A percentile compares a stretch with the other conserved stretches of the same genome.
Conservation (phyloP, 2,888 invertebrate species). For the Bhutanitis thaidina region DNA sequence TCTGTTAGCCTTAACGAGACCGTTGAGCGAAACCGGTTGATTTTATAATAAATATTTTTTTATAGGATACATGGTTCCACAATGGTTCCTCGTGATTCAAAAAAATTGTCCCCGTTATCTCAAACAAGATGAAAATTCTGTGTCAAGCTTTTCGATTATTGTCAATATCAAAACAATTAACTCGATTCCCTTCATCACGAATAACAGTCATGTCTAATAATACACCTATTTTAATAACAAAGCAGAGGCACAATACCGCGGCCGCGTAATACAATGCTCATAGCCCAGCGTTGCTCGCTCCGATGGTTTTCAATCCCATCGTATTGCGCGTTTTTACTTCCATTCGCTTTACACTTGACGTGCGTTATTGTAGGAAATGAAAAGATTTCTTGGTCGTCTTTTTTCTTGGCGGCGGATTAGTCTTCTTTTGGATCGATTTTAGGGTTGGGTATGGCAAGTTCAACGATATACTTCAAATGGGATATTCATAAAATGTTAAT, state of each 20-base stretch:
- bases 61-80: too few relatives aligned
- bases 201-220: constrained; percentile 21
- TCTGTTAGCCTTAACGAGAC: too few relatives aligned
- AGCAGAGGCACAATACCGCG: constrained; percentile 30
- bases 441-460: constrained; percentile 17
- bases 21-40: too few relatives aligned
- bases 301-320: constrained; percentile 63
- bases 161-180: constrained; percentile 6
- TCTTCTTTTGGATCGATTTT: constrained; percentile 21
- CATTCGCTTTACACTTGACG: constrained; percentile 42
- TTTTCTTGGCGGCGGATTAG: constrained; percentile 40
- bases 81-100: too few relatives aligned
- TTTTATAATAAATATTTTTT: too few relatives aligned
- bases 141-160: too few relatives aligned
- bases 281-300: constrained; percentile 54
- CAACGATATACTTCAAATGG: too few relatives aligned
- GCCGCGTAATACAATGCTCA: constrained; percentile 47
- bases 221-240: constrained; percentile 53
- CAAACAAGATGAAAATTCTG: too few relatives aligned
- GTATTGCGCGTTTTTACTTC: constrained; percentile 43
- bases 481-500: too few relatives aligned
- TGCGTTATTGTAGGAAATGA: constrained; percentile 59
- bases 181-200: constrained; percentile 13
- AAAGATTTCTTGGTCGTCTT: constrained; percentile 57
- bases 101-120: too few relatives aligned